Conservation (phyloP, 1,140 invertebrate genomes). For the Cardiocondyla obscurior region DNA sequence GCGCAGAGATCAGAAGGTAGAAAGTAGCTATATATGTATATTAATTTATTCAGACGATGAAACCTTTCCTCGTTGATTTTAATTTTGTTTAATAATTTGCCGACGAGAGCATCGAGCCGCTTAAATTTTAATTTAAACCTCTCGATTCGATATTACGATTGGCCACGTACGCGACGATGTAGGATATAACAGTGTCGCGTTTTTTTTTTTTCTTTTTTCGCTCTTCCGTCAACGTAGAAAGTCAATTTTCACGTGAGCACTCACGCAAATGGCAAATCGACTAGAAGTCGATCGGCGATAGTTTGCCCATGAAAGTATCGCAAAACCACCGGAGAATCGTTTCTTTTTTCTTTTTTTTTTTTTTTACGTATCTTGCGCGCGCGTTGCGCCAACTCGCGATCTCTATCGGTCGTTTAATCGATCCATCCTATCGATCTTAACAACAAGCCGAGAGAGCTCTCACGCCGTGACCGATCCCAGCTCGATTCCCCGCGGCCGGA, state of each 20-base stretch:
- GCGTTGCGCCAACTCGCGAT: conserved; percentile 13
- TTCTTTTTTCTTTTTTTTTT: too few species aligned
- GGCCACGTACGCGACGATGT: conserved; percentile 3
- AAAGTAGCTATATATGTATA: too few species aligned
- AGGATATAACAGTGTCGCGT: conserved; percentile 9
- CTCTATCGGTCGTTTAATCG: conserved; percentile 52
- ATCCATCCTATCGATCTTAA: conserved; percentile 42
- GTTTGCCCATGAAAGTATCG: conserved; percentile 36
- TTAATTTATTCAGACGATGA: too few species aligned
- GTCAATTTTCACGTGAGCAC: conserved; percentile 31
- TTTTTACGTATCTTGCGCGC: neutral
- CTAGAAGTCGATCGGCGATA: neutral
- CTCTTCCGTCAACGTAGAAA: conserved; percentile 33
- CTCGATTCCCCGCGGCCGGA: conserved; percentile 64
- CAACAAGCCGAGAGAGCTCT: conserved; percentile 37
- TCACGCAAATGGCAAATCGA: conserved; percentile 17
- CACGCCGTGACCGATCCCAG: conserved; percentile 72
- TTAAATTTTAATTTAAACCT: conserved; percentile 4
- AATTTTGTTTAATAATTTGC: neutral
- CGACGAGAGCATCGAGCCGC: neutral
- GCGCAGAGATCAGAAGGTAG: neutral
- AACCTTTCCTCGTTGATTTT: neutral
- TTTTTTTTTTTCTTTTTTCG: conserved; percentile 4
- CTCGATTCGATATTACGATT: neutral
- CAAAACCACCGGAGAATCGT: conserved; percentile 1